Evolutionary conservation across 1,140 invertebrate species (phyloP).

Genomic region (Drosophila tani): DNA sequence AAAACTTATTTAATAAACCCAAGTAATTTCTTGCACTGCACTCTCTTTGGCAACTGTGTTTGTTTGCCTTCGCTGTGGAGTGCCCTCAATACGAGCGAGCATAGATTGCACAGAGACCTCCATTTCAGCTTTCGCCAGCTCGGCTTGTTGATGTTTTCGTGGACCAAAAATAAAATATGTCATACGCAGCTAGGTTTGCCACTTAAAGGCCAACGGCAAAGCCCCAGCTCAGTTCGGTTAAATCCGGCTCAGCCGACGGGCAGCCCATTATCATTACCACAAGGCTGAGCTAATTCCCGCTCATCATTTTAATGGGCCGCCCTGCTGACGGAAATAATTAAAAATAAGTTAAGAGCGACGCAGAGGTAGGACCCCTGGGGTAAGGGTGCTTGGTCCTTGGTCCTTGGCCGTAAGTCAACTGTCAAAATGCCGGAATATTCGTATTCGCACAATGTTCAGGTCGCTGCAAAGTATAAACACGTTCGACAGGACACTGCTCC

Average conservation of each 20-base stretch:
- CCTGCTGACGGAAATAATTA: constrained; percentile 55
- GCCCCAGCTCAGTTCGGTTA: constrained; percentile 22
- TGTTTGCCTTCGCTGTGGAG: constrained; percentile 66
- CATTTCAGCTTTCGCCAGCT: constrained; percentile 9
- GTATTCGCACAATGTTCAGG: constrained; percentile 4
- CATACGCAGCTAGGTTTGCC: constrained; percentile 52
- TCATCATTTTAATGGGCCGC: constrained; percentile 55
- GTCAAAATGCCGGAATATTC: constrained; percentile 10
- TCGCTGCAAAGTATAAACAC: constrained; percentile 68
- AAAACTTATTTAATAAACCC: background rate
- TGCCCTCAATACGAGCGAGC: constrained; percentile 63
- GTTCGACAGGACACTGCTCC: constrained; percentile 27
- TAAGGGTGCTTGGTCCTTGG: constrained; percentile 3
- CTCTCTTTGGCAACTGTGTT: constrained; percentile 48
- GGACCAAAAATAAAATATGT: constrained; percentile 69
- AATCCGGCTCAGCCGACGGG: constrained; percentile 26
- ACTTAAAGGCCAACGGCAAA: constrained; percentile 40
- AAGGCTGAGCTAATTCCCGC: constrained; percentile 46
- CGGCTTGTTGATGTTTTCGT: constrained; percentile 58
- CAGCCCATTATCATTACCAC: constrained; percentile 37
- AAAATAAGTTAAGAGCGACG: constrained; percentile 29
- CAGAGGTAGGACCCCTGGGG: constrained; percentile 7
- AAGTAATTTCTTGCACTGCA: background rate
- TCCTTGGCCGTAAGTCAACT: constrained; percentile 42
- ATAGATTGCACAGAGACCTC: constrained; percentile 18